Evolutionary conservation across 1,140 invertebrate genomes (phyloP), one percentile per base, ranked within the genome.

Genomic region (Zophobas morio): DNA sequence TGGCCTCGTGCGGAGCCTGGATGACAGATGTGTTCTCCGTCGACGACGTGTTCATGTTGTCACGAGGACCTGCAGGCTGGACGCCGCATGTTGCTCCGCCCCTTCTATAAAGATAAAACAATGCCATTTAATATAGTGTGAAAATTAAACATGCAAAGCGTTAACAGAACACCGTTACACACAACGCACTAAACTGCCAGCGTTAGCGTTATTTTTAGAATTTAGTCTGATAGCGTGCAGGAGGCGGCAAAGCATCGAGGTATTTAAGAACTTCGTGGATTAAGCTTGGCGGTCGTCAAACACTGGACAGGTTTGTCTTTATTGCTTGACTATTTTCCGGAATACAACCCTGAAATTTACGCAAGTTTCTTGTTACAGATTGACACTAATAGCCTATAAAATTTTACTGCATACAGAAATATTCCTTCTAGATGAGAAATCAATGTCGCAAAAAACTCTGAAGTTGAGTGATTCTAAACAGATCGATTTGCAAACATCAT

Each of bases 1-100:
- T 88, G 49, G 88, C 86, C 80, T 89, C 89, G 82, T 91, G 88
- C 75, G 89, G 88, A 82, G 89, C 78, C 75, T 74, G 72, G 79
- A 70, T 79, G 77, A 88, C 91, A 84, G 87, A 87, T 81, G 87
- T 86, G 75, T 89, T 88, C 81, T 87, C 86, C 83, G 87, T 85
- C 85, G 84, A 81, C 82, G 83, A 82, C 80, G 82, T 79, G 84
- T 86, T 86, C 84, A 86, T 86, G 78, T 83, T 86, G 85, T 86
- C 85, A 86, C 85, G 85, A 85, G 80, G 82, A 85, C 82, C 76
- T 70, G 77, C 76, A 85, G 75, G 84, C 81, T 66, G 86, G 87
- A 76, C 82, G 83, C 84, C 84, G 80, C 85, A 86, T 86, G 76
- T 80, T 81, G 81, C 80, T 81, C 74, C 78, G 71, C 78, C 76